These are phyloP conservation scores for Bhutanitis thaidina DNA, from an alignment of 2,888 invertebrate species.

Conservation along the genomic window DNA sequence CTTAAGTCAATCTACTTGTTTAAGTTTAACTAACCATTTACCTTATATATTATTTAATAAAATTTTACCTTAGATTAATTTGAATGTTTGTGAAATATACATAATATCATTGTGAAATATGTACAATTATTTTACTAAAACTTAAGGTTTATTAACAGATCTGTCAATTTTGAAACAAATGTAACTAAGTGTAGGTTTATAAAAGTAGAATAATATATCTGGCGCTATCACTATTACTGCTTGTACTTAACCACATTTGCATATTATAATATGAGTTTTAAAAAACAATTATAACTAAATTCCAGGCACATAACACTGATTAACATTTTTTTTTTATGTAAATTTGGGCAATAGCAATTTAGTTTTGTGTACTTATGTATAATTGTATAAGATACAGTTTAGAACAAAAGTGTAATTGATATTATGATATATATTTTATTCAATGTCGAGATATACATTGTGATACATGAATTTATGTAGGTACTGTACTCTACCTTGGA, in stretches of 20 bases:
- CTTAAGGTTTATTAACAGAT: conserved; percentile 9
- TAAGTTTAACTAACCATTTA: not conserved
- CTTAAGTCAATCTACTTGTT: not conserved
- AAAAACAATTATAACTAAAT: too few species aligned
- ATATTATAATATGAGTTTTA: too few species aligned
- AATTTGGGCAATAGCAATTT: not conserved
- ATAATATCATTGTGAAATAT: not conserved
- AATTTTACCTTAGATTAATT: not conserved
- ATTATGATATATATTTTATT: too few species aligned
- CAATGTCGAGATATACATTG: too few species aligned
- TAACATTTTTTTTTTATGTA: too few species aligned
- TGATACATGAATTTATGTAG: too few species aligned
- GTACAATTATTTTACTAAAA: not conserved
- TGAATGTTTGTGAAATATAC: not conserved
- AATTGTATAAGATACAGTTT: not conserved
- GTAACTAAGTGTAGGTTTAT: not conserved
- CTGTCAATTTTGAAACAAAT: conserved; percentile 27
- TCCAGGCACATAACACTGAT: too few species aligned
- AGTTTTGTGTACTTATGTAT: too few species aligned
- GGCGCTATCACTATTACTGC: not conserved
- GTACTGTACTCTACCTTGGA: too few species aligned
- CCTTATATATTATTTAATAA: not conserved
- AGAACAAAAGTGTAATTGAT: not conserved
- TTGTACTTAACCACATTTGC: conserved; percentile 6
- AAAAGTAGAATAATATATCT: not conserved